Evolutionary conservation across 1,140 invertebrate genomes (phyloP).

Genomic region (Phortica variegata): DNA sequence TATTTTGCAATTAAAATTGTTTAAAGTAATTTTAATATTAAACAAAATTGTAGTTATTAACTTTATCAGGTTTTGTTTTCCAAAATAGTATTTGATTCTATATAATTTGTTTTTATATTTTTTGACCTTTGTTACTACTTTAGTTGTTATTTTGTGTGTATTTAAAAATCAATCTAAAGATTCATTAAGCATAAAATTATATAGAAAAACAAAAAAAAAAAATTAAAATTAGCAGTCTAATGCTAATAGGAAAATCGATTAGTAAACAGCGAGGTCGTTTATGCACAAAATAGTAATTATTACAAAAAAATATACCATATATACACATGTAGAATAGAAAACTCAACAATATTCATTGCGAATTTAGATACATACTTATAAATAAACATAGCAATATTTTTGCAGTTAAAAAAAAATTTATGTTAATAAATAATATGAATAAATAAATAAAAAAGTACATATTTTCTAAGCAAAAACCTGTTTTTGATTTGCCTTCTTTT

Average conservation of each 20-base stretch:
- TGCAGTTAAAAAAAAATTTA: not conserved
- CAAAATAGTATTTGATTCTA: too few species aligned
- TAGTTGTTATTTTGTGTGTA: too few species aligned
- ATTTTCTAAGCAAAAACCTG: slow-evolving; percentile 1
- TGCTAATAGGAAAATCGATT: not conserved
- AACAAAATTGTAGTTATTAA: too few species aligned
- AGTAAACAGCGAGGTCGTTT: not conserved
- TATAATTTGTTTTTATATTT: too few species aligned
- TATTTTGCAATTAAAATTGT: too few species aligned
- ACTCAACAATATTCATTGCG: not conserved
- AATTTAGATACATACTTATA: not conserved
- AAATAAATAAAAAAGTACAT: not conserved
- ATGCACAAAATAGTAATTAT: slow-evolving; percentile 26
- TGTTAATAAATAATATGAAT: not conserved
- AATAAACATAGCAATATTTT: not conserved
- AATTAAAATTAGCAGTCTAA: not conserved
- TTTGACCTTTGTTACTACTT: too few species aligned
- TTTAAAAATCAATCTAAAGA: too few species aligned
- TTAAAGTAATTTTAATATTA: too few species aligned
- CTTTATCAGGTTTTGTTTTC: too few species aligned
- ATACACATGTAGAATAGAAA: slow-evolving; percentile 22
- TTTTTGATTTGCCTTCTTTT: not conserved
- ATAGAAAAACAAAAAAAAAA: slow-evolving; percentile 1
- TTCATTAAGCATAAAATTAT: too few species aligned
- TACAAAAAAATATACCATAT: not conserved